Evolutionary conservation across 2,888 invertebrate genomes (phyloP).

Genomic region (Pocota personata): DNA sequence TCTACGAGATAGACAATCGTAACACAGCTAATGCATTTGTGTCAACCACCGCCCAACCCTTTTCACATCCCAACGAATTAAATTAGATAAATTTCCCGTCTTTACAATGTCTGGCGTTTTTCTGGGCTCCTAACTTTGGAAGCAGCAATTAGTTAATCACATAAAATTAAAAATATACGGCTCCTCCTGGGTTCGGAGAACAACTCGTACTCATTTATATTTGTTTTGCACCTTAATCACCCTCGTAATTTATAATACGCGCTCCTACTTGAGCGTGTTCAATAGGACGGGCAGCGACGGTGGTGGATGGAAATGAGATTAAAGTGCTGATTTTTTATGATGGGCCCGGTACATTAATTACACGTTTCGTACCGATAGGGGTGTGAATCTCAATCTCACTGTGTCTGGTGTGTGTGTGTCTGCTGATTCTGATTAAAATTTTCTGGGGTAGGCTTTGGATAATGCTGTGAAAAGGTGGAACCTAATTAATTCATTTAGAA

Average conservation of each 20-base stretch:
- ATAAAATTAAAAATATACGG: slow-evolving; percentile 7
- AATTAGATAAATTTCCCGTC: neutral
- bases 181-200: neutral
- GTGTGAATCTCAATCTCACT: neutral
- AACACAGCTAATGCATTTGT: neutral
- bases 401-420: neutral
- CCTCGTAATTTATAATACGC: slow-evolving; percentile 33
- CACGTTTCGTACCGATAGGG: slow-evolving; percentile 19
- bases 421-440: slow-evolving; percentile 20
- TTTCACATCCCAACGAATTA: neutral
- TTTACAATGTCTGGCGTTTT: neutral
- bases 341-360: slow-evolving; percentile 64
- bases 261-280: neutral
- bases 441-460: neutral
- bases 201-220: neutral
- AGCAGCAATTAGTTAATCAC: slow-evolving; percentile 46
- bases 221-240: slow-evolving; percentile 39
- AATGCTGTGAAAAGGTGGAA: neutral
- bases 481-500: slow-evolving; percentile 52
- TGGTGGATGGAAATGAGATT: neutral
- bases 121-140: neutral
- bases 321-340: slow-evolving; percentile 53
- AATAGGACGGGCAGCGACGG: neutral
- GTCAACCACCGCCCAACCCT: neutral
- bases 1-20: neutral